Base-by-base conservation (phyloP, 35 echinoderm and acorn worm species). In the Apostichopus parvimensis region DNA sequence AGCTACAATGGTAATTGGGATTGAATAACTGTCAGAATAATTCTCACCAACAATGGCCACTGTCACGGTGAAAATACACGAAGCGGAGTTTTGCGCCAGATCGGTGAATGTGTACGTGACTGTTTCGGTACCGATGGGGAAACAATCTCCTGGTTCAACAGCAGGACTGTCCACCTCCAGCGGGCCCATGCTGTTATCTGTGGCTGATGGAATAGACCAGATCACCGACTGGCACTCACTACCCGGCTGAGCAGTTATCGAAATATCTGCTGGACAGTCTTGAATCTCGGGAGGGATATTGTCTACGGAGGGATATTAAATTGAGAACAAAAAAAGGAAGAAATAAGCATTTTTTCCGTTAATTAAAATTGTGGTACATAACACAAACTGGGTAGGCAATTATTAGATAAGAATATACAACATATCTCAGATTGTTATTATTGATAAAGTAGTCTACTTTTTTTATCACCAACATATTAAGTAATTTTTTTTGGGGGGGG, bases 181-280 rank as follows among this genome's bases (percentile, higher is more conserved):
- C 5, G 73, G 25, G 13, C 26, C 55, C 54, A 78, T 70, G 6
- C 78, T 55, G 65, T 91, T 68, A 56, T 94, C 93, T 2, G 62
- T 86, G 5, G 93, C 93, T 21, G 77, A 56, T 15, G 93, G 93
- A 22, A 54, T 15, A 8, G 53, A 7, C 93, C 93, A 94, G 8
- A 45, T 76, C 45, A 91, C 93, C 17, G 59, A 22, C 1, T 58
- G 53, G 55, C 81, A 84, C 17, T 56, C 57, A 15, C 12, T 20
- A n/a, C 81, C 81, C 4, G 14, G 55, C 21, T 12, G 54, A 7
- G 54, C 81, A 6, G 81, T 56, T 10, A 84, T 5, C 12, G 56
- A 53, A 8, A 88, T 26, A 75, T 88, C 86, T 11, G 1, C 6
- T 8, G 86, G 86, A 88, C 86, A 88, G 62, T 52, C 45, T 72